Conservation (phyloP, 2,113 vertebrate species). For the Hemiscyllium ocellatum region DNA sequence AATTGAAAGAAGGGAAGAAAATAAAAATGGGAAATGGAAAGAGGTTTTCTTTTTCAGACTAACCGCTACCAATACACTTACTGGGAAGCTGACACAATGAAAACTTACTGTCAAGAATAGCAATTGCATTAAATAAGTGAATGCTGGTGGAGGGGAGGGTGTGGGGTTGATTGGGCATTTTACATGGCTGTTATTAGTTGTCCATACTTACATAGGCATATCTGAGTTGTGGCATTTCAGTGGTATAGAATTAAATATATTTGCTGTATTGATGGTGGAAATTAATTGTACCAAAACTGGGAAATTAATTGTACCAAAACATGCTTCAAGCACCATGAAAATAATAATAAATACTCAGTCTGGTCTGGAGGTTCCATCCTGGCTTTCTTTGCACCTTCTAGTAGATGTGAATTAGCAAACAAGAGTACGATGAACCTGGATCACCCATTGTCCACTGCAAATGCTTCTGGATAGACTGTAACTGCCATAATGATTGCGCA, state of each 20-base stretch:
- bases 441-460: too few relatives aligned
- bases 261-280: background rate
- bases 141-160: background rate
- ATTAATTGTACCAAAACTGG: background rate
- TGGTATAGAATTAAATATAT: background rate
- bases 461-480: too few relatives aligned
- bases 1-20: background rate
- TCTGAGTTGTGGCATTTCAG: background rate
- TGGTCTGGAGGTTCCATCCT: too few relatives aligned
- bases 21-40: background rate
- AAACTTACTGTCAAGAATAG: background rate
- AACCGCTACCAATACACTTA: background rate
- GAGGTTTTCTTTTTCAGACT: background rate
- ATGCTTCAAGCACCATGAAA: too few relatives aligned
- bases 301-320: background rate
- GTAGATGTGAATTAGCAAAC: too few relatives aligned
- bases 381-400: too few relatives aligned
- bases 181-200: background rate
- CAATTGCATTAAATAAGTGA: background rate
- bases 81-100: background rate
- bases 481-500: slow-evolving; percentile 42
- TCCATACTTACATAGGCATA: background rate
- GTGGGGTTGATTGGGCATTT: background rate
- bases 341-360: too few relatives aligned
- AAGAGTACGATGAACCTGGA: too few relatives aligned